Evolutionary conservation across 2,888 invertebrate genomes (phyloP).

Genomic region (Artemia sp.): DNA sequence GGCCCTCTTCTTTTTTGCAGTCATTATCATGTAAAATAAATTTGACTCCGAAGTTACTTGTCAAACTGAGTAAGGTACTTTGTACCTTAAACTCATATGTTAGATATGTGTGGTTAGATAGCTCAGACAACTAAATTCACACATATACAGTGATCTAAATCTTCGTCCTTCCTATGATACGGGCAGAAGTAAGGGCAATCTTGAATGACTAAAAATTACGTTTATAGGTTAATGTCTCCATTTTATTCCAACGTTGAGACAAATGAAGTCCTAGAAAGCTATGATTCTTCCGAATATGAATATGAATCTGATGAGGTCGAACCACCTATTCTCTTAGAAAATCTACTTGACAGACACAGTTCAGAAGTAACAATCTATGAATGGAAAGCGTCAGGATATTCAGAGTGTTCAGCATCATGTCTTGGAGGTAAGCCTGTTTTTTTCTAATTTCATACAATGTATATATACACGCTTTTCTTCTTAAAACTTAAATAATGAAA

Average conservation of each 20-base stretch:
- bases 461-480: too few relatives aligned
- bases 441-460: background rate
- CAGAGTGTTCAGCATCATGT: constrained; percentile 3
- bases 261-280: background rate
- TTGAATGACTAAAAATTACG: too few relatives aligned
- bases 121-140: too few relatives aligned
- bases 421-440: background rate
- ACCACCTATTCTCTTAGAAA: constrained; percentile 13
- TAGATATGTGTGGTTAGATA: too few relatives aligned
- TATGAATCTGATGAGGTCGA: constrained; percentile 10
- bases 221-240: too few relatives aligned
- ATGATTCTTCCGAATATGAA: background rate
- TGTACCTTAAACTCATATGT: too few relatives aligned
- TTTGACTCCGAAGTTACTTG: background rate
- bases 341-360: background rate
- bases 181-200: too few relatives aligned
- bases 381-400: background rate
- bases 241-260: background rate
- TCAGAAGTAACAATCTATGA: background rate
- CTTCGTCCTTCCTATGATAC: too few relatives aligned
- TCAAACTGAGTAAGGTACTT: background rate
- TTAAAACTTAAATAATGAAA: too few relatives aligned
- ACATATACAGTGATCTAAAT: too few relatives aligned
- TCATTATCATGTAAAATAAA: background rate
- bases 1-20: background rate